These are phyloP conservation scores for Etheostoma spectabile DNA, from an alignment of 2,113 vertebrate species.

Conservation along the genomic window DNA sequence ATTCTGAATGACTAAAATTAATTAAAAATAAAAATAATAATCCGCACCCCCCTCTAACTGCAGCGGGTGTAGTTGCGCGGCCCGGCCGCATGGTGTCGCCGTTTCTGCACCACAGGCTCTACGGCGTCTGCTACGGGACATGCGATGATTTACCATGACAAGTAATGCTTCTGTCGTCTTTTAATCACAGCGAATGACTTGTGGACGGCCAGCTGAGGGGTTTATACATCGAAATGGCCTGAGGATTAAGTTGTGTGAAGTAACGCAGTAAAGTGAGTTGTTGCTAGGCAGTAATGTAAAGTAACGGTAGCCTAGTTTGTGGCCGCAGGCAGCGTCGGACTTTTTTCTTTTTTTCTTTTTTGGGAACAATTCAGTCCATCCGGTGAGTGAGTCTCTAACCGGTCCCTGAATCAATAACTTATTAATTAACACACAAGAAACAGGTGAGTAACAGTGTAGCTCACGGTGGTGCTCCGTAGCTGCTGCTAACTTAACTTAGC, in stretches of 20 bases:
- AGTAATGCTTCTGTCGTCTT: neutral
- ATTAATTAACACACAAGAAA: neutral
- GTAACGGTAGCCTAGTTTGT: conserved; percentile 39
- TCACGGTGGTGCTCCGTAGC: neutral
- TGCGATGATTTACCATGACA: neutral
- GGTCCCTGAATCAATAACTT: conserved; percentile 1
- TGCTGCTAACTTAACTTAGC: neutral
- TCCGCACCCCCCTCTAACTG: no score
- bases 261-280: no score
- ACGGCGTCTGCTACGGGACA: conserved; percentile 62
- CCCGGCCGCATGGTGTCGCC: conserved; percentile 40
- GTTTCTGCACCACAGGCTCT: conserved; percentile 17
- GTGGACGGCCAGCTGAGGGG: no score
- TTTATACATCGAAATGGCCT: no score
- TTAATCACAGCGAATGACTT: neutral
- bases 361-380: conserved; percentile 44
- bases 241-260: no score
- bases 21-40: no score
- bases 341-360: conserved; percentile 35
- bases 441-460: neutral
- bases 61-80: neutral
- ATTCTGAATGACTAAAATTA: no score
- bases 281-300: neutral
- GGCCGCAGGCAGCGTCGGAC: conserved; percentile 37
- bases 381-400: conserved; percentile 46